Percentiles rank a stretch among this genome's conserved stretches.
Conservation (phyloP, 2,888 invertebrate genomes). For the Drosophila bunnanda region DNA sequence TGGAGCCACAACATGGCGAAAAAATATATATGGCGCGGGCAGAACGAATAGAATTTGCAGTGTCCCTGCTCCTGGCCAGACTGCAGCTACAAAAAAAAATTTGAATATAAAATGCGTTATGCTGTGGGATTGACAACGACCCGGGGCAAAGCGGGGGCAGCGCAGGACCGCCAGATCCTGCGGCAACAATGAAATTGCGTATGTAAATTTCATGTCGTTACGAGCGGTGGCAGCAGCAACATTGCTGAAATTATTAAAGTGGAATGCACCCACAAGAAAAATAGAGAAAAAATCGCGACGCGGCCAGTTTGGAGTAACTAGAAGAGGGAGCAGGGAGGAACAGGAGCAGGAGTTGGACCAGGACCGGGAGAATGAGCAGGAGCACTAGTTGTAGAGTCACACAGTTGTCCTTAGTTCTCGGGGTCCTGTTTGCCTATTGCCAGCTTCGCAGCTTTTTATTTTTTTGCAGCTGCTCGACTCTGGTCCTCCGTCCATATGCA, state of each 20-base stretch:
- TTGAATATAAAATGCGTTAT: slow-evolving; percentile 79
- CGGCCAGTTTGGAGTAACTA: slow-evolving; percentile 23
- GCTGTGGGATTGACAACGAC: slow-evolving; percentile 48
- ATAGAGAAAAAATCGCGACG: slow-evolving; percentile 40
- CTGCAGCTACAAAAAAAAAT: slow-evolving; percentile 67
- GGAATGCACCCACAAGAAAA: slow-evolving; percentile 64
- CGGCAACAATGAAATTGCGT: slow-evolving; percentile 81
- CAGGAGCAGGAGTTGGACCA: background rate
- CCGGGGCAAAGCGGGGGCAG: background rate
- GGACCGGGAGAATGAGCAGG: background rate
- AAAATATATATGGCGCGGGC: slow-evolving; percentile 35
- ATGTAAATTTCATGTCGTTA: slow-evolving; percentile 82
- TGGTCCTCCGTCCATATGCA: slow-evolving; percentile 72
- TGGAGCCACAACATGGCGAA: slow-evolving; percentile 54
- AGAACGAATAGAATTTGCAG: slow-evolving; percentile 62
- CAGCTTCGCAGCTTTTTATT: slow-evolving; percentile 55
- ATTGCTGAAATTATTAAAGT: slow-evolving; percentile 80
- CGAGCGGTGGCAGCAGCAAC: slow-evolving; percentile 71
- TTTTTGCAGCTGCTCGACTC: slow-evolving; percentile 22
- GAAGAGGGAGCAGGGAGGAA: background rate
- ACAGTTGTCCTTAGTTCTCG: slow-evolving; percentile 31
- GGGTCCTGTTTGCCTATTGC: slow-evolving; percentile 54
- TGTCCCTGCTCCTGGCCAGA: slow-evolving; percentile 55
- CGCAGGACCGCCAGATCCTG: slow-evolving; percentile 63
- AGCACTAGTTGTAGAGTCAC: slow-evolving; percentile 28